Base-by-base conservation (phyloP, 2,113 vertebrate species). In the Brachypteracias leptosomus region DNA sequence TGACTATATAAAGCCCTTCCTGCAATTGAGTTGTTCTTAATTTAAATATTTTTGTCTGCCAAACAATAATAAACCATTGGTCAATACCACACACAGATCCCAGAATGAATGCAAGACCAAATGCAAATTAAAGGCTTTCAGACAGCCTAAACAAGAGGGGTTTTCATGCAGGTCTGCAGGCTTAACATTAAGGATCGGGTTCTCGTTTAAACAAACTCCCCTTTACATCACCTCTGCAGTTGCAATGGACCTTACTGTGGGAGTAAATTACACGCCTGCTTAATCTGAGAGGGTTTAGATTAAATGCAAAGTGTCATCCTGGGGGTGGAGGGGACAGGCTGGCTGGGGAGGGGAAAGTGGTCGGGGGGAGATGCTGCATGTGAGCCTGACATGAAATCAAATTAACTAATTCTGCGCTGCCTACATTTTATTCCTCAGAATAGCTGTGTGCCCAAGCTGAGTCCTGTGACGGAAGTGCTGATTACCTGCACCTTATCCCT, bases 31-130 rank as follows among this genome's bases (percentile, higher is more conserved):
- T 78, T 89, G 84, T 86, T 96, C 82, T 84, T 36, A 31, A 75
- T 78, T 94, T 71, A 81, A 94, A 68, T 93, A 90, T 95, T 93
- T 93, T 57, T 87, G 74, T 81, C 76, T 92, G 46, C 57, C 80
- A 72, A 94, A 80, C 38, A 74, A 67, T 68, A 93, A 80, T 55
- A 93, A 81, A 85, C 25, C 55, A 59, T 87, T 80, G 72, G 70
- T 81, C 83, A 87, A 40, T 86, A 88, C 68, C 72, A 81, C 77
- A 81, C 85, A 38, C 28, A 36, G 76, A 44, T 84, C 57, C 85
- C 61, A 65, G 73, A 78, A 12, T 70, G 65, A 91, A 89, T 79
- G 70, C 52, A 62, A 87, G 66, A n/a, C n/a, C 26, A 61, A 80
- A 85, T 51, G 57, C 76, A 93, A 74, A 81, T 71, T 58, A 92